Percentiles rank a stretch among this genome's conserved stretches.
Evolutionary conservation across 2,888 invertebrate genomes (phyloP).

Genomic region (Agrochola lota): DNA sequence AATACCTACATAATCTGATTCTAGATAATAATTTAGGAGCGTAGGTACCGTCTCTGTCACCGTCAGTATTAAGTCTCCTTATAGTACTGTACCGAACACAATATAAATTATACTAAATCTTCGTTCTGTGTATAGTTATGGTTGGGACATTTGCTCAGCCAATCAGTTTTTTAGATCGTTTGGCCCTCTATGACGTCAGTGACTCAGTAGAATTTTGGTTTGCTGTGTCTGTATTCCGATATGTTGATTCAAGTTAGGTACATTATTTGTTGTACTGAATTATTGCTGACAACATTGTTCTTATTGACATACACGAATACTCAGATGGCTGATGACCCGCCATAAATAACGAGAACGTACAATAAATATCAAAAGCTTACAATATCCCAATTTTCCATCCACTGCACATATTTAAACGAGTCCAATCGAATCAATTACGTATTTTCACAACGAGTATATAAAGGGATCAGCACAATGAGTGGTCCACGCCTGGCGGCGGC

Average conservation of each 20-base stretch:
- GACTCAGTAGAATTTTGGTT: constrained; percentile 48
- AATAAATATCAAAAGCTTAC: constrained; percentile 27
- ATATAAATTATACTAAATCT: constrained; percentile 51
- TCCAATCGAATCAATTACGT: constrained; percentile 59
- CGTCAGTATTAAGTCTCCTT: not conserved
- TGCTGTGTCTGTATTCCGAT: not conserved
- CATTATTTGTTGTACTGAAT: constrained; percentile 1
- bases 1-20: constrained; percentile 26
- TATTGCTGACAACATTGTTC: not conserved
- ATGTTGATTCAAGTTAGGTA: not conserved
- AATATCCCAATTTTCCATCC: constrained; percentile 56
- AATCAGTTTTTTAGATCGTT: constrained; percentile 51
- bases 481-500: constrained; percentile 6
- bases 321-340: not conserved
- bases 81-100: constrained; percentile 5
- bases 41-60: not conserved
- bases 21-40: constrained; percentile 19
- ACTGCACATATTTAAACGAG: constrained; percentile 60
- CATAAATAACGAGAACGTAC: constrained; percentile 25
- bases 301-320: not conserved
- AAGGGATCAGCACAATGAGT: constrained; percentile 56
- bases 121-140: constrained; percentile 11
- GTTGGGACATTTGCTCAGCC: constrained; percentile 51
- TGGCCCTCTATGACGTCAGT: constrained; percentile 28
- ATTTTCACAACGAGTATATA: constrained; percentile 44